Base-by-base conservation (phyloP, 2,113 vertebrate genomes). In the Gallinago media region DNA sequence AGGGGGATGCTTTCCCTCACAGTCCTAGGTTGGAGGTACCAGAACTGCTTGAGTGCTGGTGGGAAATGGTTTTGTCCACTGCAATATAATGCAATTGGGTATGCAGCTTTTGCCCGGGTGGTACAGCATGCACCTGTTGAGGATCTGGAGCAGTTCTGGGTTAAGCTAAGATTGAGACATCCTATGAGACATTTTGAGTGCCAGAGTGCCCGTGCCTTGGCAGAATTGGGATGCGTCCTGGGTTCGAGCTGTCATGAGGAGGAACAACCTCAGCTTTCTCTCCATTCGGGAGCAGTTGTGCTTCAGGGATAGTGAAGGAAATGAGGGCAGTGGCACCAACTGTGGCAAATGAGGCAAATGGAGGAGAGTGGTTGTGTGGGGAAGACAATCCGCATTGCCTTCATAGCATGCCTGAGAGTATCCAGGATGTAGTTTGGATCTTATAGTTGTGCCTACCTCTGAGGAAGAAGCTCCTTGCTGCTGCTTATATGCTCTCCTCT, bases 341-440 rank as follows among this genome's bases (percentile, higher is more conserved):
- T 25, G 7, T 12, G 5, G 61, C 34, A 74, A 26, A 0, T n/a
- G 34, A 11, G 5, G 61, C 34, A 74, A 26, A 0, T n/a, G 34
- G 12, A 65, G 25, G 36, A 80, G 36, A 16, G 18, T 20, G 26
- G 22, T 4, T 88, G 13, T 5, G 3, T 2, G 1, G 16, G 32
- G 71, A 55, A 63, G 26, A 5, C 68, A 52, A 44, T 63, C 52
- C 26, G 12, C 0, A 0, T 12, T 47, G 34, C 62, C 38, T 89
- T 44, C 23, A 5, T 11, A 36, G 15, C 42, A 11, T 63, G 22
- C 61, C 11, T 82, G 56, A 55, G 65, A 17, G 36, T 27, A 65
- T 59, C 32, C 54, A 47, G 70, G 32, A 61, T 65, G 44, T 88
- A 40, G 16, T 0, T 79, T 42, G 56, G n/a, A 65, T 65, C 20